Conservation (phyloP, 2,797 vertebrate species). For the Limosa lapponica region DNA sequence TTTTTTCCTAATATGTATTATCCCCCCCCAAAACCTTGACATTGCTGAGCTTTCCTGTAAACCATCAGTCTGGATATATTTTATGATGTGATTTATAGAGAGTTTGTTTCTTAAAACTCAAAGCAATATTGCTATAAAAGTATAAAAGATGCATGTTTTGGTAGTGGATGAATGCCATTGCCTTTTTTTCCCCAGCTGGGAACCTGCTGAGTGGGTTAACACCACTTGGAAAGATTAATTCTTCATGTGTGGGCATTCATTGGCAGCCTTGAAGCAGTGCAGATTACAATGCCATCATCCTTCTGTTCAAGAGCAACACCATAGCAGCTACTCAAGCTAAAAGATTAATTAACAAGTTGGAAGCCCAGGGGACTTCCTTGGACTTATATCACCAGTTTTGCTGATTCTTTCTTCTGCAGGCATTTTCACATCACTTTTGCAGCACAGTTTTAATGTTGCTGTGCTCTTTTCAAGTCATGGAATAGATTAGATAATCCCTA, state of each 20-base stretch:
- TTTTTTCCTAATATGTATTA: neutral
- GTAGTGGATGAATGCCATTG: neutral
- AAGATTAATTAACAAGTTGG: neutral
- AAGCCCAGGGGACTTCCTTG: neutral
- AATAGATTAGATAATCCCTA: conserved; percentile 47
- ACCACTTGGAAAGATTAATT: neutral
- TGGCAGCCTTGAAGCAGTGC: neutral
- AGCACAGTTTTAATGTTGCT: neutral
- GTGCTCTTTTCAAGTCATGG: neutral
- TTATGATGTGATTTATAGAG: conserved; percentile 66
- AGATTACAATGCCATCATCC: neutral
- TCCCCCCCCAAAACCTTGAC: neutral
- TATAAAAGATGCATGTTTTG: conserved; percentile 13
- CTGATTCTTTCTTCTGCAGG: neutral
- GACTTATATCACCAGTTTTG: neutral
- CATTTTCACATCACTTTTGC: neutral
- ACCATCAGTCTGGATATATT: conserved; percentile 17
- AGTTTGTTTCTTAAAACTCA: conserved; percentile 46
- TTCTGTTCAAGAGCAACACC: neutral
- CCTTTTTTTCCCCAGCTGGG: neutral
- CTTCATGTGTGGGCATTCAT: conserved; percentile 37
- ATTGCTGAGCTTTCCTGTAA: conserved; percentile 29
- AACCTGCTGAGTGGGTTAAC: conserved; percentile 1
- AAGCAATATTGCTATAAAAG: conserved; percentile 42
- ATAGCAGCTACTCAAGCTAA: neutral